These are phyloP conservation scores for Agonum fuliginosum DNA, from an alignment of 2,888 invertebrate species.

Conservation along the genomic window DNA sequence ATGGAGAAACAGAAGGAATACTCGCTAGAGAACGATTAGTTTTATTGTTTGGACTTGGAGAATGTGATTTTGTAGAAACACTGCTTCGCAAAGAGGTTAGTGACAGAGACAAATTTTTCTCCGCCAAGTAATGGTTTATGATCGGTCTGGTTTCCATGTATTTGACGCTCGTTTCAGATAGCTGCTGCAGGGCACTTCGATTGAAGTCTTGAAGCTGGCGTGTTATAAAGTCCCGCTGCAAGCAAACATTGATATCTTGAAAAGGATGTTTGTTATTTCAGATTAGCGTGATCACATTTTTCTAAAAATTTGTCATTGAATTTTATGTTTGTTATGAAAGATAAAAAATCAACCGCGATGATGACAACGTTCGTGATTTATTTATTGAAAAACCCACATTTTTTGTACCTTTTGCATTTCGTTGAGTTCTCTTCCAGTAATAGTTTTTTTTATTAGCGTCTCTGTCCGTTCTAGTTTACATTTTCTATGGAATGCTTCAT, in stretches of 20 bases:
- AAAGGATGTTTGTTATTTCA: constrained; percentile 38
- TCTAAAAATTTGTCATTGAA: constrained; percentile 40
- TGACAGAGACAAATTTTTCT: constrained; percentile 67
- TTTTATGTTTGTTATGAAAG: constrained; percentile 28
- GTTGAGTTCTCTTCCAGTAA: constrained; percentile 69
- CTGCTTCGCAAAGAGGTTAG: constrained; percentile 45
- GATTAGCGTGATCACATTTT: constrained; percentile 41
- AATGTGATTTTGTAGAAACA: constrained; percentile 4
- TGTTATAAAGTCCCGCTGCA: constrained; percentile 76
- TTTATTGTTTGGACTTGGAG: constrained; percentile 14
- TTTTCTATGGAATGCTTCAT: constrained; percentile 70
- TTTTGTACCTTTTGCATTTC: constrained; percentile 64
- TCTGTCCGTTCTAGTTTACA: constrained; percentile 73
- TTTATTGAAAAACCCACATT: background rate
- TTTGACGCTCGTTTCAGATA: constrained; percentile 73
- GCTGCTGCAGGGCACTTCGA: constrained; percentile 74
- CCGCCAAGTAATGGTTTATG: constrained; percentile 67
- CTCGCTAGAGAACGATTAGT: constrained; percentile 29
- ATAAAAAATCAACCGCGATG: constrained; percentile 39
- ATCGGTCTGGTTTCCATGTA: constrained; percentile 67
- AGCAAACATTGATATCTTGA: constrained; percentile 59
- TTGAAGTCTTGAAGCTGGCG: constrained; percentile 78
- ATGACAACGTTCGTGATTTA: constrained; percentile 10
- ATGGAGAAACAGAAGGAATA: constrained; percentile 24
- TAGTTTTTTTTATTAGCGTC: constrained; percentile 70